phyloP scores from a whole-genome alignment of 92 coral and sea anemone genomes.

The Umimayanthus kanabou region DNA sequence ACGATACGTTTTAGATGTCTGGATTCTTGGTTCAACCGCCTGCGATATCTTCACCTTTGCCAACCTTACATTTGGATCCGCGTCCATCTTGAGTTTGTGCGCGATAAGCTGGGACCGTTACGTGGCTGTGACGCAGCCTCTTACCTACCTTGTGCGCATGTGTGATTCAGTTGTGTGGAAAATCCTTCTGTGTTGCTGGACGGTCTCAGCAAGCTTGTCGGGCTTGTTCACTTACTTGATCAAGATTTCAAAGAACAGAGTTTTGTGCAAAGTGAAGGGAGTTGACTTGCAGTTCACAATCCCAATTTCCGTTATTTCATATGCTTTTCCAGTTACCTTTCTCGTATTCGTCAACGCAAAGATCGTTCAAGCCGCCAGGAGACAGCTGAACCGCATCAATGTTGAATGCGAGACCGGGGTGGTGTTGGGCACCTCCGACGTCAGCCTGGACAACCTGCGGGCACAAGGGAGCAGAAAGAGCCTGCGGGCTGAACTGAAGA shows the following conservation, averaged over 20 bases:
- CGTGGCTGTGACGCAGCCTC: constrained; percentile 26
- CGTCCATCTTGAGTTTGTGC: constrained; percentile 32
- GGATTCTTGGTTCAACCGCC: constrained; percentile 11
- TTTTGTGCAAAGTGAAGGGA: constrained; percentile 9
- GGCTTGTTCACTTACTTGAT: constrained; percentile 19
- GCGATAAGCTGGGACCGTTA: constrained; percentile 34
- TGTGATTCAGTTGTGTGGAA: constrained; percentile 22
- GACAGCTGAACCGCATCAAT: neutral
- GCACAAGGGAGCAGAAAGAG: neutral
- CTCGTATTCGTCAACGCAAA: constrained; percentile 19
- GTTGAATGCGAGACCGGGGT: constrained; percentile 8
- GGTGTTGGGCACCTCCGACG: neutral
- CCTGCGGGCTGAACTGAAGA: constrained; percentile 5
- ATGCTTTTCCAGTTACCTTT: constrained; percentile 10
- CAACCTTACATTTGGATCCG: constrained; percentile 19
- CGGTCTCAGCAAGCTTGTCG: constrained; percentile 8
- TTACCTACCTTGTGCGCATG: constrained; percentile 26
- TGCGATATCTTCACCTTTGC: constrained; percentile 24
- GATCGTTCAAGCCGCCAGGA: constrained; percentile 18
- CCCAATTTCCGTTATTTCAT: constrained; percentile 18
- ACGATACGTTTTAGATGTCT: neutral
- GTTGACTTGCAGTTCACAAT: constrained; percentile 8
- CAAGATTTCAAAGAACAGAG: constrained; percentile 14
- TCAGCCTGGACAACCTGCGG: neutral
- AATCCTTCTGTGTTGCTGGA: constrained; percentile 23